A percentile compares a stretch with the other conserved stretches of the same genome.
Evolutionary conservation across 2,113 vertebrate species (phyloP).

Genomic region (Manacus vitellinus): DNA sequence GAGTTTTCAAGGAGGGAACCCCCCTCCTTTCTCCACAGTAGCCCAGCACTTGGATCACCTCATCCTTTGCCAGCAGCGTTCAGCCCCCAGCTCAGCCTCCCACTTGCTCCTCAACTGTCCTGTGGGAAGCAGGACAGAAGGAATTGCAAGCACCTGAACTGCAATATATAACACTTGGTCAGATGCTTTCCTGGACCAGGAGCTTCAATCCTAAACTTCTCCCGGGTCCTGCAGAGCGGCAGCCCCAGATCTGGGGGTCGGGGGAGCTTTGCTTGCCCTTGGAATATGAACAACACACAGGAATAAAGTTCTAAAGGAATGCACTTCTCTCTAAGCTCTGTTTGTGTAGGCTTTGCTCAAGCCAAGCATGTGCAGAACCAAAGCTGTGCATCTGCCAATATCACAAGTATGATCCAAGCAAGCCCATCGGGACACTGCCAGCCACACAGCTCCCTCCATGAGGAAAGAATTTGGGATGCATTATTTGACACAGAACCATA

Average conservation of each 20-base stretch:
- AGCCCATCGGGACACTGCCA: constrained; percentile 12
- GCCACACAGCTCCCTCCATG: constrained; percentile 20
- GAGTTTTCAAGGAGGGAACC: neutral
- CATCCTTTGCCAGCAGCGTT: neutral
- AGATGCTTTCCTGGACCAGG: neutral
- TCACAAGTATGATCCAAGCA: constrained; percentile 4
- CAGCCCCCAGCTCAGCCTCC: neutral
- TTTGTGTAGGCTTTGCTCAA: constrained; percentile 44
- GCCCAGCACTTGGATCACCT: neutral
- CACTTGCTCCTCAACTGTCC: neutral
- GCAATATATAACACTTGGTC: neutral
- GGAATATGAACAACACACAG: neutral
- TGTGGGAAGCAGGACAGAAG: neutral
- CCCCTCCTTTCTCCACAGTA: neutral
- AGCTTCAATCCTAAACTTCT: neutral
- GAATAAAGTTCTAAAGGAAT: neutral
- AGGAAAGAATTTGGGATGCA: constrained; percentile 41
- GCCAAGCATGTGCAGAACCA: constrained; percentile 54
- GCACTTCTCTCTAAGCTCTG: neutral
- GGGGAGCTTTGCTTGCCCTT: neutral
- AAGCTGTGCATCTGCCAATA: constrained; percentile 56
- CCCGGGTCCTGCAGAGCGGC: rapidly evolving
- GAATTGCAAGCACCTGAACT: neutral
- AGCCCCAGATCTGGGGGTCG: neutral
- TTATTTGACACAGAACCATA: constrained; percentile 54